Base-by-base conservation (phyloP, 2,797 vertebrate genomes). In the Carduelis carduelis region DNA sequence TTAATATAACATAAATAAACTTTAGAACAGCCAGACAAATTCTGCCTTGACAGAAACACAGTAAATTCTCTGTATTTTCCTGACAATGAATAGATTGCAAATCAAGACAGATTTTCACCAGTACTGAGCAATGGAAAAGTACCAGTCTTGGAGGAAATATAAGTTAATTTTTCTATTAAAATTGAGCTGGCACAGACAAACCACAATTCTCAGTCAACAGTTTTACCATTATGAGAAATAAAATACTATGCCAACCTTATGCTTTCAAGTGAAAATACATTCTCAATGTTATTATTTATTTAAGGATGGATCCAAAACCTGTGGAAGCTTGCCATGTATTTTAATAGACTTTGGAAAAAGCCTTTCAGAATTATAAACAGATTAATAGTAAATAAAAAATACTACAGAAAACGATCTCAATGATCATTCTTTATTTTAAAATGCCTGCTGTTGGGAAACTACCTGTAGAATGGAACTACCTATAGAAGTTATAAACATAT, bases 211-310 rank as follows among this genome's bases (percentile, higher is more conserved):
- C 72, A 89, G 30, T 65, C 63, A 94, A 57, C 63, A 61, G 61
- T 35, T 92, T 90, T 11, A 12, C 20, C 55, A 47, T 50, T 35
- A 71, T 23, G 55, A 90, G 61, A 76, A 39, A 69, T 17, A 92
- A 88, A 61, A 27, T 61, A 34, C 28, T 60, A 37, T 55, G 65
- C 74, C 77, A 93, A n/a, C n/a, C 11, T 83, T 83, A 75, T 81
- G 87, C 43, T 91, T 95, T 90, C 69, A 86, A 81, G 39, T 88
- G 80, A 88, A 93, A 93, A 88, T 91, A 64, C 26, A 22, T 72
- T 32, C 78, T 79, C 39, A 63, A 0, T 63, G 12, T 86, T 91
- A 60, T 71, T 87, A 87, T 56, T 52, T 83, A 64, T 86, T 83
- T 92, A 78, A 85, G 68, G 12, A 59, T 47, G 19, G 14, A 77